Conservation (phyloP, 2,113 vertebrate species). For the Tragelaphus imberbis region DNA sequence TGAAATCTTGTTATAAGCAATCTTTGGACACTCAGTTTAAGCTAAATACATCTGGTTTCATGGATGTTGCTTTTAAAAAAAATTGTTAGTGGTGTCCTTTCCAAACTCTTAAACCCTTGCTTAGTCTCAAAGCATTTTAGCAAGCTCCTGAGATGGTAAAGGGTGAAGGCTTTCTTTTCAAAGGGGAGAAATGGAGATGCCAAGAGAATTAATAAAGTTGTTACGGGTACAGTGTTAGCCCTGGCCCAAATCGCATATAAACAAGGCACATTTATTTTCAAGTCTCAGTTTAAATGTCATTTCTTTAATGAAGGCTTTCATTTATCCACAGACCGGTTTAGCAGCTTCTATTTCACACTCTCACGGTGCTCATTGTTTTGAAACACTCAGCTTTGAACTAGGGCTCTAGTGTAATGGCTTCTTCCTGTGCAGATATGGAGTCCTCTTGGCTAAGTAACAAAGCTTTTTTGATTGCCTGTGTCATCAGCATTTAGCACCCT, state of each 20-base stretch:
- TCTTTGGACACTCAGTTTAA: neutral
- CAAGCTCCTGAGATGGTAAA: neutral
- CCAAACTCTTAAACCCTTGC: neutral
- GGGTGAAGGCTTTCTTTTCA: neutral
- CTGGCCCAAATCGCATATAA: neutral
- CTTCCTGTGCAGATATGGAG: neutral
- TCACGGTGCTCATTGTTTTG: neutral
- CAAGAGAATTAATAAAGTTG: neutral
- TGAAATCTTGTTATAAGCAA: neutral
- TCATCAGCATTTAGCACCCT: neutral
- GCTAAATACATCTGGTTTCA: neutral
- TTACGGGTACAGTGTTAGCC: neutral
- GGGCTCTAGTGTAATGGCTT: neutral
- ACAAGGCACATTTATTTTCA: neutral
- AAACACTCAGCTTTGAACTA: neutral
- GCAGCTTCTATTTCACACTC: neutral
- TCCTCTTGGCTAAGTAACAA: neutral
- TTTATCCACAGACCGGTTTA: neutral
- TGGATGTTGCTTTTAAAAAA: neutral
- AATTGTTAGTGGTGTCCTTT: neutral
- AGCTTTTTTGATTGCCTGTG: neutral
- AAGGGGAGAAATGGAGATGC: neutral
- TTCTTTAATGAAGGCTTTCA: neutral
- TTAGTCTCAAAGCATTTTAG: neutral
- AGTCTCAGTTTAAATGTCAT: neutral